Base-by-base conservation (phyloP, 2,797 vertebrate species). In the Thaleichthys pacificus region DNA sequence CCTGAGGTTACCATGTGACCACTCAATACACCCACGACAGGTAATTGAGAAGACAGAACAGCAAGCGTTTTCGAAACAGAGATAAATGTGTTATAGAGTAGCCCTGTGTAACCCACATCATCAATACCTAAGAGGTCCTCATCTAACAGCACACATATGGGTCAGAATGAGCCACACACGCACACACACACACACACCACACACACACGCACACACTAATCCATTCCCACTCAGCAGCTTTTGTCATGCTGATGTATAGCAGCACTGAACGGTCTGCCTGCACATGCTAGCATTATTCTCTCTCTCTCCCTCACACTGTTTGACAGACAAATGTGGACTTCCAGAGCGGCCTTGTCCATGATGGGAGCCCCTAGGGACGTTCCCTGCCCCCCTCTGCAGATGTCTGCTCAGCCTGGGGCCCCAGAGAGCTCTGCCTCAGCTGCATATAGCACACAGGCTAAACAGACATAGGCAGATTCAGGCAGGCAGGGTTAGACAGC, bases 211-310 rank as follows among this genome's bases (percentile, higher is more conserved):
- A 28, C 9, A 69, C 72, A 77, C 76, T 74, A 75, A 83, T 86
- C 83, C 51, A 72, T 71, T 78, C 81, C 78, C 72, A 60, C 82
- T 87, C 88, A 90, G 90, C 87, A 90, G 82, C 76, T 83, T 88
- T 87, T 84, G 14, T 84, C 76, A 70, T 70, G 80, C 88, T 89
- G 84, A 90, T 83, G 78, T 81, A 80, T 72, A 66, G 71, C 76
- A 76, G 70, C 19, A 17, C 26, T 7, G 30, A 70, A 54, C 4
- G 35, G 70, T 71, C 72, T 70, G 77, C 79, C 72, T 68, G 80
- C 83, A 78, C 79, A 84, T 82, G 84, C 75, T 82, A 79, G 78
- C 78, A 38, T 66, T 80, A 83, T 81, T 74, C 76, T 49, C 51
- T 5, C 51, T 75, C 22, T 61, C 21, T 85, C 66, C 76, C 72